Base-by-base conservation (phyloP, 2,113 vertebrate species). In the Crypturellus undulatus region DNA sequence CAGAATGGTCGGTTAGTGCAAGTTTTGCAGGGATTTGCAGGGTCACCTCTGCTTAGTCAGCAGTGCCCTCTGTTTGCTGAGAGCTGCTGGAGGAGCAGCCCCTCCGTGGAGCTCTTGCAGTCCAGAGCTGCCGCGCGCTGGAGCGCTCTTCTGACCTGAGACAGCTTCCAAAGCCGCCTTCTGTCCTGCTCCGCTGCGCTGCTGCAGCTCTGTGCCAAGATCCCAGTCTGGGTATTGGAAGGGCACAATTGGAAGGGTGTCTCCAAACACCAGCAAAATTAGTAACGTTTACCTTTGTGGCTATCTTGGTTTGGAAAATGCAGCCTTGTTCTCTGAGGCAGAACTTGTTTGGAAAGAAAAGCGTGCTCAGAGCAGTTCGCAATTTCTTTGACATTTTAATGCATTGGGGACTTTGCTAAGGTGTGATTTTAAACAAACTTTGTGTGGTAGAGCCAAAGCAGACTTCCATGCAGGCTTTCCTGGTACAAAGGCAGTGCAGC, bases 291-390 rank as follows among this genome's bases (percentile, higher is more conserved):
- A 52, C 54, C 20, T 93, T 52, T 77, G 56, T 1, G 10, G 4
- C 52, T 76, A 6, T 42, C 87, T 87, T 32, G 43, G 49, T 76
- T 92, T 94, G 87, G 94, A 94, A 95, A 91, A 92, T 92, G 40
- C 89, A 81, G 87, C 30, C 59, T 54, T 87, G 32, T 82, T 25
- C 58, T 91, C 70, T 91, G 75, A 84, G 47, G 9, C 22, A 60
- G 59, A 17, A 20, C 81, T 63, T 68, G 68, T 85, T 92, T 87
- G 89, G 87, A 91, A 94, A 91, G 82, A 73, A 92, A 96, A 79
- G 81, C n/a, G 79, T 94, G 20, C 84, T 94, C 56, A 40, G 78
- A 58, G 47, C 69, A 64, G 32, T 65, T 92, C 0, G 4, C 49
- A 51, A 45, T 85, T 67, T 83, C 45, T 58, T 54, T 83, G 76